Percentiles rank a stretch among this genome's conserved stretches.
Evolutionary conservation across 2,888 invertebrate genomes (phyloP).

Genomic region (Palloptera scutellata): DNA sequence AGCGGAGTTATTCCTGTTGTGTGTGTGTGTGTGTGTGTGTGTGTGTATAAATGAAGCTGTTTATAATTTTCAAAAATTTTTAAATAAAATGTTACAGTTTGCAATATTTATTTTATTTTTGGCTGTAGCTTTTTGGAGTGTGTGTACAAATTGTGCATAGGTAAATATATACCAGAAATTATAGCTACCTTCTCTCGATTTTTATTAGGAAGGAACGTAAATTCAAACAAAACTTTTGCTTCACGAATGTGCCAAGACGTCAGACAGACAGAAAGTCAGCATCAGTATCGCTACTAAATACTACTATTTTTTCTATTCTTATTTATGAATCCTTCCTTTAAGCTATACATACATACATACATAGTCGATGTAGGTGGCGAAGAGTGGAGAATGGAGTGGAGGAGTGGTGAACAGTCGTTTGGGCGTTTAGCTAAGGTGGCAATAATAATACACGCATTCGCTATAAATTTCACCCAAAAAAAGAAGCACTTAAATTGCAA

Average conservation of each 20-base stretch:
- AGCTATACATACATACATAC: too few relatives aligned
- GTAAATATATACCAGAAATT: neutral
- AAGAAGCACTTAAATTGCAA: neutral
- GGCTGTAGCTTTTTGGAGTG: neutral
- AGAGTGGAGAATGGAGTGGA: too few relatives aligned
- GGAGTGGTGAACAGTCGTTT: too few relatives aligned
- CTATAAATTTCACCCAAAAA: neutral
- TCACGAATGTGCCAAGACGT: neutral
- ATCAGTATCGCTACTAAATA: too few relatives aligned
- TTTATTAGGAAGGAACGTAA: neutral
- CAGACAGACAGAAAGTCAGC: neutral
- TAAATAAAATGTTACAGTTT: conserved; percentile 1
- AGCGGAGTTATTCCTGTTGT: conserved; percentile 48
- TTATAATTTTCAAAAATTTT: conserved; percentile 43
- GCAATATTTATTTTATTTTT: neutral
- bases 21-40: too few relatives aligned
- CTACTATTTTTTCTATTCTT: too few relatives aligned
- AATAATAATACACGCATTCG: neutral
- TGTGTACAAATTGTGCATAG: neutral
- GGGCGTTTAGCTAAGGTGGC: neutral
- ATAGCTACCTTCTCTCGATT: neutral
- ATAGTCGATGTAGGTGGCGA: too few relatives aligned
- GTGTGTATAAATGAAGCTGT: conserved; percentile 30
- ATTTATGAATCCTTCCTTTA: too few relatives aligned
- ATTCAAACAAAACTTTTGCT: neutral